phyloP scores from a whole-genome alignment of 2,888 invertebrate genomes.

The Oscheius sp. region DNA sequence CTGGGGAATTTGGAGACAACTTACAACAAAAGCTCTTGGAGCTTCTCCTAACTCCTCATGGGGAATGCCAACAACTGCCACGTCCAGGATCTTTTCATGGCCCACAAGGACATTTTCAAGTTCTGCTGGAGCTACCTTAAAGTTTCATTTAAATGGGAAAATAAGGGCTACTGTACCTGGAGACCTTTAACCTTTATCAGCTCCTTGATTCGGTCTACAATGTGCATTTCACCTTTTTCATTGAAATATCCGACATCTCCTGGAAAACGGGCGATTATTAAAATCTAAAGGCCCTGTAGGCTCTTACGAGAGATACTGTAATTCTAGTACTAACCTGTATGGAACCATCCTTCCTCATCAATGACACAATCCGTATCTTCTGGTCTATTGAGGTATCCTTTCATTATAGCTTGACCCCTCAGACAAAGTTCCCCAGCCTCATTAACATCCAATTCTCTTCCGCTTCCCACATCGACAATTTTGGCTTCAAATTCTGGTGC shows the following conservation, averaged over 20 bases:
- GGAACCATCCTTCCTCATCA: constrained; percentile 46
- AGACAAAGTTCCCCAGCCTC: constrained; percentile 49
- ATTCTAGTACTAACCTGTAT: constrained; percentile 34
- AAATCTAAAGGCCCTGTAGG: neutral
- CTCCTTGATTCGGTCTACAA: constrained; percentile 69
- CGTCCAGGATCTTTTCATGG: constrained; percentile 82
- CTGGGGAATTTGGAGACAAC: neutral
- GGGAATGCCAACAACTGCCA: constrained; percentile 81
- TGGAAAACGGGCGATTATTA: constrained; percentile 50
- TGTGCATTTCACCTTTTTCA: constrained; percentile 55
- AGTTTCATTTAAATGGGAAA: neutral
- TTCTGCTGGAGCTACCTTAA: constrained; percentile 86
- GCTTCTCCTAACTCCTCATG: constrained; percentile 49
- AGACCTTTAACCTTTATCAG: constrained; percentile 70
- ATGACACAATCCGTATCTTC: constrained; percentile 9
- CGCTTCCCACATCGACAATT: constrained; percentile 22
- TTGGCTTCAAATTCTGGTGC: constrained; percentile 25
- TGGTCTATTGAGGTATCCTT: constrained; percentile 49
- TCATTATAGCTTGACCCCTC: constrained; percentile 55
- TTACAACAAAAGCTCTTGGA: constrained; percentile 52
- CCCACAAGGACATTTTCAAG: constrained; percentile 84
- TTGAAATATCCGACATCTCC: constrained; percentile 59
- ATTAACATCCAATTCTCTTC: constrained; percentile 32
- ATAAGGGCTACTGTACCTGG: constrained; percentile 47
- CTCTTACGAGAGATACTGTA: neutral